Conservation (phyloP, 2,888 invertebrate genomes). For the Asteroscopus sphinx region DNA sequence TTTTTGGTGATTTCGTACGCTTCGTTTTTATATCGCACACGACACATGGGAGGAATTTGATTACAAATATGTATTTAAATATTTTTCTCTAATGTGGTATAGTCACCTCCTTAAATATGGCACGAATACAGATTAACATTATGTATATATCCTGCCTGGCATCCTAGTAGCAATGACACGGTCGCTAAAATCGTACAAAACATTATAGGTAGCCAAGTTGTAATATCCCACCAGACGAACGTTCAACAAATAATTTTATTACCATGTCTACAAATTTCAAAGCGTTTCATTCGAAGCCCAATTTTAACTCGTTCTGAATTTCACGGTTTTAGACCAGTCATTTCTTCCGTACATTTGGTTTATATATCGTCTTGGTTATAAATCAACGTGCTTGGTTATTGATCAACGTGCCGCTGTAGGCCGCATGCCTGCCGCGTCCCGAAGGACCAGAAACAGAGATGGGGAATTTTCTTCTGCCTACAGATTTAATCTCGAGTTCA, state of each 20-base stretch:
- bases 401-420: conserved; percentile 57
- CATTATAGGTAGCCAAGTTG: conserved; percentile 38
- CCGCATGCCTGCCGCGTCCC: conserved; percentile 34
- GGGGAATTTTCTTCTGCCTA: conserved; percentile 41
- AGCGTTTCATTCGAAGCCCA: conserved; percentile 53
- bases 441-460: conserved; percentile 39
- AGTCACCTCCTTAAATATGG: no score
- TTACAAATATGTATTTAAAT: no score
- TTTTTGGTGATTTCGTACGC: no score
- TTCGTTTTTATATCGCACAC: no score
- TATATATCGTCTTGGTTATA: conserved; percentile 71
- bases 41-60: no score
- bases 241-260: conserved; percentile 51
- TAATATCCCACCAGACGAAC: conserved; percentile 39
- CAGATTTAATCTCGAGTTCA: conserved; percentile 58
- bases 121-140: no score
- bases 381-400: conserved; percentile 74
- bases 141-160: conserved; percentile 1
- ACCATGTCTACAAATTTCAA: conserved; percentile 52
- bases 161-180: conserved; percentile 28
- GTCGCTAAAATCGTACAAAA: conserved; percentile 29
- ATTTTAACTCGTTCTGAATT: conserved; percentile 60
- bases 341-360: conserved; percentile 78
- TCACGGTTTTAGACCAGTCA: conserved; percentile 65
- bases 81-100: no score